Evolutionary conservation across 37 sponge, comb jelly and placozoan genomes (phyloP).

Genomic region (Diacarnus erythraeanus): DNA sequence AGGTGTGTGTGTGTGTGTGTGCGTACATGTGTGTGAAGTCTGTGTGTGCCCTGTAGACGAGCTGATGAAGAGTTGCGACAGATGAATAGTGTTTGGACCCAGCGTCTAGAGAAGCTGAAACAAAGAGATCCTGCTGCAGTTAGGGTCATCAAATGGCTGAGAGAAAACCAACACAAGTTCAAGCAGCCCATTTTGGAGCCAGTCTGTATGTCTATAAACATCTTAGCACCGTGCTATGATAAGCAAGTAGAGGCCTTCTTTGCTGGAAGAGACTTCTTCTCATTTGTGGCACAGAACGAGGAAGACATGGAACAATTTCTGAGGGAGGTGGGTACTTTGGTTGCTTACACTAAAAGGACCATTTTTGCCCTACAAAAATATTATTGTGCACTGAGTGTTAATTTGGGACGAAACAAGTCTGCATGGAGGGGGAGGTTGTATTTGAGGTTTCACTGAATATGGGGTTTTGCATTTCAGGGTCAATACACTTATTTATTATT

Average conservation of each 20-base stretch:
- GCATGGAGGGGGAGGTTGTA: no score
- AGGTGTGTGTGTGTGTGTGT: background rate
- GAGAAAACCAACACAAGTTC: slow-evolving; percentile 80
- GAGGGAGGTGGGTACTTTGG: slow-evolving; percentile 52
- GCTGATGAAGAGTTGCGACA: slow-evolving; percentile 51
- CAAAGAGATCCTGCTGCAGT: slow-evolving; percentile 56
- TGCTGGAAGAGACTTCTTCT: slow-evolving; percentile 61
- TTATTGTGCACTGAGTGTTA: no score
- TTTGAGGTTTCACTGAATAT: no score
- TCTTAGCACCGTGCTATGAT: slow-evolving; percentile 27
- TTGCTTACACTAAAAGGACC: background rate
- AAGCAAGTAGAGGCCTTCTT: slow-evolving; percentile 81
- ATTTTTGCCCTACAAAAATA: no score
- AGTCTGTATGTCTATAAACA: slow-evolving; percentile 61
- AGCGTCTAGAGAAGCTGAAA: slow-evolving; percentile 63
- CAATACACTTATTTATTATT: no score
- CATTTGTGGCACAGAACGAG: slow-evolving; percentile 84
- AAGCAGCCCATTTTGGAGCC: slow-evolving; percentile 85
- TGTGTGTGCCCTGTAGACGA: slow-evolving; percentile 1
- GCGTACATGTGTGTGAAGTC: background rate
- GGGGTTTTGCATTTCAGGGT: no score
- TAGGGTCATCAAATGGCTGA: slow-evolving; percentile 88
- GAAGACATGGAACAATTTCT: slow-evolving; percentile 81
- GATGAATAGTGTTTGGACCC: slow-evolving; percentile 70
- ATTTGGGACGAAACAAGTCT: no score